Conservation (phyloP, 2,797 vertebrate genomes). For the Tokudaia tokunoshimensis region DNA sequence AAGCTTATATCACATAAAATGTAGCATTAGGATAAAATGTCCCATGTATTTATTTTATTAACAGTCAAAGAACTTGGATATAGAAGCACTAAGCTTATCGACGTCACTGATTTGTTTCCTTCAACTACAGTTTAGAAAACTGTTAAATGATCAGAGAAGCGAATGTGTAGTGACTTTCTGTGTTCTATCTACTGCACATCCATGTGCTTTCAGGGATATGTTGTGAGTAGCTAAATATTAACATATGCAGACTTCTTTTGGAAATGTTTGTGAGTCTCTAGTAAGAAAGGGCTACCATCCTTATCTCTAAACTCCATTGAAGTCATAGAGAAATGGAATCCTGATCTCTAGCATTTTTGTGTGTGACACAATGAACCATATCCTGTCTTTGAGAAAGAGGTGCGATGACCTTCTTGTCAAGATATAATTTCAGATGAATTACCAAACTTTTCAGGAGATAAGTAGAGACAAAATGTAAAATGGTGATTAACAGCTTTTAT, state of each 20-base stretch:
- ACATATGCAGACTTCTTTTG: not conserved
- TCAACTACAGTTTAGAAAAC: slow-evolving; percentile 23
- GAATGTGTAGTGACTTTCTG: not conserved
- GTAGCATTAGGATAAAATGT: not conserved
- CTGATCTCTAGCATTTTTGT: slow-evolving; percentile 9
- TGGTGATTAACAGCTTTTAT: not conserved
- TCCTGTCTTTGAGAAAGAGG: slow-evolving; percentile 23
- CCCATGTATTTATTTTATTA: slow-evolving; percentile 19
- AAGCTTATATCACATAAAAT: slow-evolving; percentile 44
- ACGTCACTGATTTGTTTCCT: slow-evolving; percentile 1
- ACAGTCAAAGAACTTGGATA: not conserved
- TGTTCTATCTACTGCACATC: not conserved
- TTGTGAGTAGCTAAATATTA: not conserved
- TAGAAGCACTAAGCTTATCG: slow-evolving; percentile 6
- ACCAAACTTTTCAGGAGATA: slow-evolving; percentile 47
- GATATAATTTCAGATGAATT: slow-evolving; percentile 43
- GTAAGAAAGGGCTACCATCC: not conserved
- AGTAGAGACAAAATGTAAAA: slow-evolving; percentile 42
- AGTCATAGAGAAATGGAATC: slow-evolving; percentile 23
- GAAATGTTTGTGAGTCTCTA: not conserved
- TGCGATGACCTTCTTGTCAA: not conserved
- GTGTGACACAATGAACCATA: not conserved
- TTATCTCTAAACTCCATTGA: slow-evolving; percentile 11
- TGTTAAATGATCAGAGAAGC: not conserved
- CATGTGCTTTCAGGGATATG: not conserved